Base-by-base conservation (phyloP, 2,888 invertebrate species). In the Spicauda simplicius region DNA sequence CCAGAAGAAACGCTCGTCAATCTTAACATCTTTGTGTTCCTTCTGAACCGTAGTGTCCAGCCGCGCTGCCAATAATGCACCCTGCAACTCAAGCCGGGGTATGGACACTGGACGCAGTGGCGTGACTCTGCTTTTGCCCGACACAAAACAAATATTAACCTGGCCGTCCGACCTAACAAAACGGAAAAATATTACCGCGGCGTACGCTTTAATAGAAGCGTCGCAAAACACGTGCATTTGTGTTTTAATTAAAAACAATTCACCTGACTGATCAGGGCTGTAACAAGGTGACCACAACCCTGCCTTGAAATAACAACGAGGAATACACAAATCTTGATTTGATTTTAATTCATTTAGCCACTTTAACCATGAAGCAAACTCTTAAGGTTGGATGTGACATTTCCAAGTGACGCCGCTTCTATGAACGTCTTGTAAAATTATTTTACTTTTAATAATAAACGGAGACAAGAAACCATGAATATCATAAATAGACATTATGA, bases 221-320 rank as follows among this genome's bases (percentile, higher is more conserved):
- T 78, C 78, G 54, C 76, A 74, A 64, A 79, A 80, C 1, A 70
- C 64, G 61, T 78, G 80, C 54, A 74, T 52, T 56, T 73, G 53
- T 30, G 10, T 69, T 33, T 33, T 33, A 33, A 33, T 1, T 33
- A 33, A 1, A 8, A 33, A 33, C 8, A 8, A 8, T 33, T 33
- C 10, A 4, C 33, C 33, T 33, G 33, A 33, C 33, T 33, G 33
- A 4, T 33, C 33, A 8, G 33, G 33, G 7, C 7, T 33, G 33
- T 33, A 33, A 33, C 33, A 33, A 5, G 33, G 33, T 8, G 33
- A 33, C 33, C 33, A 33, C 10, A 33, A 4, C 4, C 33, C 33
- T 1, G 33, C 33, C 1, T 33, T 33, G 8, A 33, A 33, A 33
- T 33, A 33, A 5, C 33, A 33, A 33, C 33, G 33, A 33, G 33